Evolutionary conservation across 64 coral and sea anemone genomes (phyloP), one percentile per base, ranked within the genome.

Genomic region (Porites lutea): DNA sequence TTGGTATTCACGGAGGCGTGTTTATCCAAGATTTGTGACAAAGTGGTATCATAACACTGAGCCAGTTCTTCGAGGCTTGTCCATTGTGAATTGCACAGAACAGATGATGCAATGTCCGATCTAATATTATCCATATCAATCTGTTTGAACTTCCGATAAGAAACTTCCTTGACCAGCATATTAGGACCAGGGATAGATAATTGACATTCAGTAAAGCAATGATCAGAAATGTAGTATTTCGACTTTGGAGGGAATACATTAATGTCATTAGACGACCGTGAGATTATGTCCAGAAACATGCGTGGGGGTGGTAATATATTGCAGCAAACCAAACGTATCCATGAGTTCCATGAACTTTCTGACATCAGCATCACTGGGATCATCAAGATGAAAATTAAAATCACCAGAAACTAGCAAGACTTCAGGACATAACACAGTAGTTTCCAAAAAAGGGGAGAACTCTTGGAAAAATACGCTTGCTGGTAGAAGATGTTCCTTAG

Each of bases 401-500:
- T 84, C 81, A 23, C 81, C 81, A 2, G 81, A 37, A 8, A 84
- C 65, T 14, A 83, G 13, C 58, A 92, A 13, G 12, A 86, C 43
- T 44, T 92, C 67, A 18, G 48, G 37, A 82, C 76, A 90, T 16
- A 90, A 60, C 2, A 82, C 61, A 10, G 82, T 12, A 68, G 13
- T 55, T 53, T 85, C 90, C 3, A 92, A 16, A 59, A 86, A 92
- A 63, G 4, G 54, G 8, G 71, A 13, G 51, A 92, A 92, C 59
- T 92, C 90, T n/a, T 76, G 9, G 51, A 85, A 92, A 57, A 92
- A 92, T 3, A 86, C 69, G 65, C 90, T 92, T 52, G 90, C 18
- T 13, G 90, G 44, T 37, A 86, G 81, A 20, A 82, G 71, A 2
- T 92, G 90, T n/a, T 15, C 13, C 52, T 75, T 72, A 37, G 90